phyloP scores from a whole-genome alignment of 1,140 invertebrate species.

The Streblospio benedicti region DNA sequence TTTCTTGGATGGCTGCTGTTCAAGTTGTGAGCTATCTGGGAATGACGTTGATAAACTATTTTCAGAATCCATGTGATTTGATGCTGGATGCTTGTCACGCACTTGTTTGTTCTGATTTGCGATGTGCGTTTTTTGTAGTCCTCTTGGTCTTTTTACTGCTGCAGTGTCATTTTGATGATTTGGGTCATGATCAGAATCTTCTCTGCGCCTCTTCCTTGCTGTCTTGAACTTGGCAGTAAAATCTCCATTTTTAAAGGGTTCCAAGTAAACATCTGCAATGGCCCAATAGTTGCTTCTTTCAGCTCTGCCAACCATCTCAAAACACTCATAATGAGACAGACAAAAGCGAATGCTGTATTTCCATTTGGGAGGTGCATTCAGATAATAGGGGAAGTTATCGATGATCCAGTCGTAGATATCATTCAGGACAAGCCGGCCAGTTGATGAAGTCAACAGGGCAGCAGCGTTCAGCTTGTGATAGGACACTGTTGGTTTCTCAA shows the following conservation, averaged over 20 bases:
- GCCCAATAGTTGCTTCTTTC: conserved; percentile 65
- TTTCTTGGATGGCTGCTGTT: no score
- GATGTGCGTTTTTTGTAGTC: no score
- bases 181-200: no score
- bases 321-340: conserved; percentile 92
- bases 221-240: no score
- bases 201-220: no score
- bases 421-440: not conserved
- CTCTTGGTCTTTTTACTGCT: no score
- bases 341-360: conserved; percentile 55
- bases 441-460: conserved; percentile 72
- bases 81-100: no score
- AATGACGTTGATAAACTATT: no score
- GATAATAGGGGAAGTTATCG: conserved; percentile 59
- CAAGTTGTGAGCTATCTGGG: no score
- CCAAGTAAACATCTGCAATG: conserved; percentile 89
- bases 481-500: conserved; percentile 45
- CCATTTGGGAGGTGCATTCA: conserved; percentile 67
- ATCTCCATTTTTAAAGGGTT: conserved; percentile 85
- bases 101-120: no score
- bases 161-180: no score
- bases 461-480: conserved; percentile 82
- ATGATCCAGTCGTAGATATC: conserved; percentile 48
- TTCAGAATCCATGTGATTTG: no score
- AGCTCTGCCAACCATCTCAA: conserved; percentile 75